Evolutionary conservation across 2,888 invertebrate species (phyloP).

Genomic region (Himalopsyche tibetana): DNA sequence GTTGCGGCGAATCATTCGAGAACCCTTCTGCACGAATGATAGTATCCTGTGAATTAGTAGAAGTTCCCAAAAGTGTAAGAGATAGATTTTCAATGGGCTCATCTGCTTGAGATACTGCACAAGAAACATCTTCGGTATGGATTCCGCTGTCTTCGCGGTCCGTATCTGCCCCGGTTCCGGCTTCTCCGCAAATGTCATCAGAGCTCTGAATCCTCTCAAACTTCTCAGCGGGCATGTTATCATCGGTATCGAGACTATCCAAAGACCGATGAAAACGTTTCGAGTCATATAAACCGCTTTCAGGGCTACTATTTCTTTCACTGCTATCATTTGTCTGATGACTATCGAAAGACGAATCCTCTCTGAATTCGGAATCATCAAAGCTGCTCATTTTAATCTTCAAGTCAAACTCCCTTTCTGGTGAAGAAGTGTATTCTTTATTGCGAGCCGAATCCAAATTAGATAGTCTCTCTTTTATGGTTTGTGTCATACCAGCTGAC

Average conservation of each 20-base stretch:
- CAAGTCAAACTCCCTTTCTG: slow-evolving; percentile 60
- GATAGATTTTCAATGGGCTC: slow-evolving; percentile 79
- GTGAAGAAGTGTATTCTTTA: slow-evolving; percentile 69
- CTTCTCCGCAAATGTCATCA: slow-evolving; percentile 77
- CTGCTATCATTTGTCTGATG: slow-evolving; percentile 68
- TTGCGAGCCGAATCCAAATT: slow-evolving; percentile 76
- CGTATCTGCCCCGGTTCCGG: slow-evolving; percentile 74
- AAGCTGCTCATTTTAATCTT: slow-evolving; percentile 73
- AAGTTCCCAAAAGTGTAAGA: slow-evolving; percentile 67
- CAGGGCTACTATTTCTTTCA: slow-evolving; percentile 61
- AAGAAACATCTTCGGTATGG: slow-evolving; percentile 87
- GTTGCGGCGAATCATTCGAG: slow-evolving; percentile 51
- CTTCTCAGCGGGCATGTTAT: slow-evolving; percentile 73
- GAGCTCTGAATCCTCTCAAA: slow-evolving; percentile 81
- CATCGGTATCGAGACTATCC: slow-evolving; percentile 81
- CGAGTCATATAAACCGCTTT: slow-evolving; percentile 59
- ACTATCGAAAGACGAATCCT: slow-evolving; percentile 75
- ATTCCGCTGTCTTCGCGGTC: slow-evolving; percentile 88
- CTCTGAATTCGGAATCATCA: slow-evolving; percentile 75
- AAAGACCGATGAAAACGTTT: slow-evolving; percentile 78
- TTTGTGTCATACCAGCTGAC: slow-evolving; percentile 58
- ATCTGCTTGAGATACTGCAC: slow-evolving; percentile 84
- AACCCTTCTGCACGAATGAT: slow-evolving; percentile 56
- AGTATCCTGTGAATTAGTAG: slow-evolving; percentile 58
- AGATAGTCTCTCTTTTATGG: slow-evolving; percentile 75